Evolutionary conservation across 1,140 invertebrate species (phyloP).

Genomic region (Oreohelix idahoensis): DNA sequence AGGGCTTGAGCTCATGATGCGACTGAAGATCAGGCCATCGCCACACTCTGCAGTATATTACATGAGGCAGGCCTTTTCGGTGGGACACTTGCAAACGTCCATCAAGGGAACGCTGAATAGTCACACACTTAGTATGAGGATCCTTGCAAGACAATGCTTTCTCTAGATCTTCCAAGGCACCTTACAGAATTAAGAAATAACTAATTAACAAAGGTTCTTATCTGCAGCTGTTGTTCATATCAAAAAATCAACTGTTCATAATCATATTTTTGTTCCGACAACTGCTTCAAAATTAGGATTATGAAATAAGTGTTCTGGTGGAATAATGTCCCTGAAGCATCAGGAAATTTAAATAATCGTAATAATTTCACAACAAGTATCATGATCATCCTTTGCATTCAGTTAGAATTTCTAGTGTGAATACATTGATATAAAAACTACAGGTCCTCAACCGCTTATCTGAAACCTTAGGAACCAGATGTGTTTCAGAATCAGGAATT

Average conservation of each 20-base stretch:
- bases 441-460: too few species aligned
- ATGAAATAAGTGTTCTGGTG: too few species aligned
- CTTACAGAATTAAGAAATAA: conserved; percentile 66
- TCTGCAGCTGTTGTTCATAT: too few species aligned
- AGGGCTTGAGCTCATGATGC: conserved; percentile 95
- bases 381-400: too few species aligned
- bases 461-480: too few species aligned
- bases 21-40: conserved; percentile 98
- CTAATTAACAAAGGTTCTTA: neutral
- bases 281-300: too few species aligned
- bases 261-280: neutral
- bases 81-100: conserved; percentile 92
- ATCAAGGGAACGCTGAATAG: conserved; percentile 96
- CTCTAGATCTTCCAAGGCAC: conserved; percentile 94
- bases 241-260: neutral
- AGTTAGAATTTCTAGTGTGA: too few species aligned
- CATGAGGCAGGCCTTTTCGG: conserved; percentile 95
- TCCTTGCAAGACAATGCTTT: conserved; percentile 93
- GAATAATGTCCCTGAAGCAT: too few species aligned
- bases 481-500: too few species aligned
- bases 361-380: too few species aligned
- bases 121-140: conserved; percentile 95
- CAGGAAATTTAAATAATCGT: too few species aligned
- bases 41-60: conserved; percentile 98
- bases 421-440: too few species aligned